Evolutionary conservation across 2,888 invertebrate genomes (phyloP).

Genomic region (Ephialtes manifestator): DNA sequence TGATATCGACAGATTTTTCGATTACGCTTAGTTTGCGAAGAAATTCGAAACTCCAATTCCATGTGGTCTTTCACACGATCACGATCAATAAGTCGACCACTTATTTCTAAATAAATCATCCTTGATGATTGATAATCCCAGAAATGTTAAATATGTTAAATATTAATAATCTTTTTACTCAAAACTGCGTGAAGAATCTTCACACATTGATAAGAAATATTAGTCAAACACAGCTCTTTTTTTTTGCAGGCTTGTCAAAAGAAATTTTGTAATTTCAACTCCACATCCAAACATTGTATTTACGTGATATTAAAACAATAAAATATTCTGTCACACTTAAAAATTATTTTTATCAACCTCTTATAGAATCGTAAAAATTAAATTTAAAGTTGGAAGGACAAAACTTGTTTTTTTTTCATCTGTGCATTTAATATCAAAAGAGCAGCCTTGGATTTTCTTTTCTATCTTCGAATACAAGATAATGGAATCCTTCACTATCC

Average conservation of each 20-base stretch:
- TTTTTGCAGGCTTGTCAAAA: too few species aligned
- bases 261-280: too few species aligned
- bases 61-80: background rate
- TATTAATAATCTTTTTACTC: background rate
- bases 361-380: too few species aligned
- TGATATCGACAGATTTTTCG: background rate
- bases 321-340: too few species aligned
- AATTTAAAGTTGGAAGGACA: too few species aligned
- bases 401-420: too few species aligned
- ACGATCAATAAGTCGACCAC: too few species aligned
- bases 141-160: background rate
- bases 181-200: background rate
- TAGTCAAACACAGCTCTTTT: too few species aligned
- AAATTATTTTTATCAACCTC: too few species aligned
- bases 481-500: background rate
- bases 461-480: background rate
- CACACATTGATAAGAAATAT: background rate
- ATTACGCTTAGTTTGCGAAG: background rate
- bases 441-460: background rate
- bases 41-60: background rate
- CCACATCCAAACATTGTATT: too few species aligned
- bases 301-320: too few species aligned
- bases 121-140: background rate
- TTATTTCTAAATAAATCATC: background rate
- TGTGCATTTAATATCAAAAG: too few species aligned